Conservation (phyloP, 1,140 invertebrate genomes). For the Nixonia krombeini region DNA sequence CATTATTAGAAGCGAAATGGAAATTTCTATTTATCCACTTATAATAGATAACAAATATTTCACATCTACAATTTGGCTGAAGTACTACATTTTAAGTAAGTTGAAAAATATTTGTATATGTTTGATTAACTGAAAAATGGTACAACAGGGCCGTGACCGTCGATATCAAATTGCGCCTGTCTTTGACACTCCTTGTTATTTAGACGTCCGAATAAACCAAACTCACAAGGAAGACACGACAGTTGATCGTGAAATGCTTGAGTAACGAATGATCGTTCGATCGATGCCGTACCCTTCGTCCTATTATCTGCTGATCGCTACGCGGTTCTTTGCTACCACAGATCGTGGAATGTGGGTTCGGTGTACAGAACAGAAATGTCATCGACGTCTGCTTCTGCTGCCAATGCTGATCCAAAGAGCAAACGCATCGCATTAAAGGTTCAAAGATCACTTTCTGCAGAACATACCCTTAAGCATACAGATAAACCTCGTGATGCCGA, state of each 20-base stretch:
- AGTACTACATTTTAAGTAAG: too few relatives aligned
- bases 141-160: too few relatives aligned
- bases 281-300: slow-evolving; percentile 30
- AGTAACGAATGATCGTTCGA: slow-evolving; percentile 5
- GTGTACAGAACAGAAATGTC: slow-evolving; percentile 58
- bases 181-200: too few relatives aligned
- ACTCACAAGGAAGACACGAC: too few relatives aligned
- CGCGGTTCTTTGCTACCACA: slow-evolving; percentile 34
- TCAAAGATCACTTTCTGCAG: slow-evolving; percentile 58
- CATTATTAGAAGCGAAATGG: too few relatives aligned
- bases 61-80: too few relatives aligned
- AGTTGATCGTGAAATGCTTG: slow-evolving; percentile 17
- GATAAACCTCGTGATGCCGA: slow-evolving; percentile 53
- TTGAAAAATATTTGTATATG: too few relatives aligned
- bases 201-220: too few relatives aligned
- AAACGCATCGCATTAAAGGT: slow-evolving; percentile 64
- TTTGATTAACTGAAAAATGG: too few relatives aligned
- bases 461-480: slow-evolving; percentile 14
- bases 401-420: slow-evolving; percentile 46
- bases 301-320: slow-evolving; percentile 27
- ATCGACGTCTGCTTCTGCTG: slow-evolving; percentile 36
- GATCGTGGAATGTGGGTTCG: slow-evolving; percentile 62
- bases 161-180: too few relatives aligned
- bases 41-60: too few relatives aligned
- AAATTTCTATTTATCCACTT: too few relatives aligned